A percentile compares a stretch with the other conserved stretches of the same genome.
Conservation (phyloP, 1,140 invertebrate genomes). For the Sweltsa coloradensis region DNA sequence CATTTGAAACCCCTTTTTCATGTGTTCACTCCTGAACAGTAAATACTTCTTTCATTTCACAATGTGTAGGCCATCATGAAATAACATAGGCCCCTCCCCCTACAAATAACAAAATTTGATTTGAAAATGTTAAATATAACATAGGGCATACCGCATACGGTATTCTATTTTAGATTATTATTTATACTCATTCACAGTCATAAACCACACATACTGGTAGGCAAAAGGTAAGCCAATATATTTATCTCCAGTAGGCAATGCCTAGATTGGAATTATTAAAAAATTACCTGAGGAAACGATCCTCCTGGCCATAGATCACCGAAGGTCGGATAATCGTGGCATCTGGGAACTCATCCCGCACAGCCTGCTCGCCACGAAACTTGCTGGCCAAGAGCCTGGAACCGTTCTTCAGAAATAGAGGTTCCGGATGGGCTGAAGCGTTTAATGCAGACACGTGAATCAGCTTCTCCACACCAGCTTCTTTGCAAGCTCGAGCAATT, state of each 20-base stretch:
- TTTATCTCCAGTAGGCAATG: neutral
- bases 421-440: conserved; percentile 45
- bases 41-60: too few relatives aligned
- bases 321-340: conserved; percentile 88
- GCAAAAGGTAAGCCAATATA: too few relatives aligned
- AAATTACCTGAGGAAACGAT: conserved; percentile 64
- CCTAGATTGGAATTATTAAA: neutral
- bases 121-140: too few relatives aligned
- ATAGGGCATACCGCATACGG: too few relatives aligned
- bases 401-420: conserved; percentile 39
- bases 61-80: too few relatives aligned
- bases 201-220: too few relatives aligned
- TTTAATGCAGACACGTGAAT: conserved; percentile 78
- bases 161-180: too few relatives aligned
- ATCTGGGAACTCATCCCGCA: conserved; percentile 87
- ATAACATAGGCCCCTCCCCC: too few relatives aligned
- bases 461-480: conserved; percentile 69
- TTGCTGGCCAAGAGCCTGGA: conserved; percentile 60
- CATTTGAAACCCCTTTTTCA: too few relatives aligned
- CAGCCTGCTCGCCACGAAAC: conserved; percentile 74
- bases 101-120: too few relatives aligned
- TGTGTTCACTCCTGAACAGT: too few relatives aligned
- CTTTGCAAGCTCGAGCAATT: conserved; percentile 59
- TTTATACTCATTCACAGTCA: too few relatives aligned
- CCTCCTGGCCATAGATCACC: conserved; percentile 79